Percentiles rank a stretch among this genome's conserved stretches.
Evolutionary conservation across 2,113 vertebrate species (phyloP).

Genomic region (Vidua chalybeata): DNA sequence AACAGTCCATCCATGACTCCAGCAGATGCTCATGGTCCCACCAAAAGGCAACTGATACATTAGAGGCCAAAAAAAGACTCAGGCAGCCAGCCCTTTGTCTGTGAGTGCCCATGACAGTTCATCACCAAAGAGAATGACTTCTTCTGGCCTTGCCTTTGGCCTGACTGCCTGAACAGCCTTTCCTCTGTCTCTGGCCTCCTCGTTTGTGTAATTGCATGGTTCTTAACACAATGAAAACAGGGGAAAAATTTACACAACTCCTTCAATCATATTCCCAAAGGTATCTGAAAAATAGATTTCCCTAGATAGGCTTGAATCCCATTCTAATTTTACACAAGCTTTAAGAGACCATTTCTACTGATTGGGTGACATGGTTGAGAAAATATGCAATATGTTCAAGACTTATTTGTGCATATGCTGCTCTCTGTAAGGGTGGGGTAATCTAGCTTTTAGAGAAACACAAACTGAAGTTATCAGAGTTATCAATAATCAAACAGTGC

Average conservation of each 20-base stretch:
- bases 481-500: background rate
- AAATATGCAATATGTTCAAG: conserved; percentile 65
- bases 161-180: background rate
- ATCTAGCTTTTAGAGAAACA: background rate
- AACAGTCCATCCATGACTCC: background rate
- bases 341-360: conserved; percentile 66
- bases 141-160: background rate
- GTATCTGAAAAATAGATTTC: conserved; percentile 57
- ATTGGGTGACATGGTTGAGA: conserved; percentile 70
- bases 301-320: conserved; percentile 60
- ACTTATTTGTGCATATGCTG: conserved; percentile 55
- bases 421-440: background rate
- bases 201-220: background rate
- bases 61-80: background rate
- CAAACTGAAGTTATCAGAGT: background rate
- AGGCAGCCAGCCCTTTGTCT: background rate
- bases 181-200: background rate
- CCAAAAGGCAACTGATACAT: background rate
- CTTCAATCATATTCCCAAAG: conserved; percentile 16
- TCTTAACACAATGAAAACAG: background rate
- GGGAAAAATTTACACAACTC: background rate
- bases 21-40: background rate
- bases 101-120: background rate
- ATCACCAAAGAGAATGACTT: background rate
- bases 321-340: conserved; percentile 68